These are phyloP conservation scores for Brienomyrus brachyistius DNA, from an alignment of 2,113 vertebrate species.

Conservation along the genomic window DNA sequence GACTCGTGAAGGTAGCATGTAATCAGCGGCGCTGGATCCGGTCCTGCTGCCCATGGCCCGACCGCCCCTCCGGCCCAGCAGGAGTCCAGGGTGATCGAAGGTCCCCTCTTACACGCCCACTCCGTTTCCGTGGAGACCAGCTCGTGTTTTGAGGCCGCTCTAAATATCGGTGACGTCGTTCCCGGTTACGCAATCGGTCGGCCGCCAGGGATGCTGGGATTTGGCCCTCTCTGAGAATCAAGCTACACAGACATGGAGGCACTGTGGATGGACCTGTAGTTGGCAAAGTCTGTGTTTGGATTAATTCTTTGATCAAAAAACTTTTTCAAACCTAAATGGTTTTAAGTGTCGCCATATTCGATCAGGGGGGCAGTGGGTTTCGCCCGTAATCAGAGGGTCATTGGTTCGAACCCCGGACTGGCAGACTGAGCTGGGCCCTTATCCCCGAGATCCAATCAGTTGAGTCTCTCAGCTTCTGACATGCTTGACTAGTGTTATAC, in stretches of 20 bases:
- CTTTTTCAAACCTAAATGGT: not conserved
- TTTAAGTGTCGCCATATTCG: not conserved
- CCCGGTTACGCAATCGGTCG: not conserved
- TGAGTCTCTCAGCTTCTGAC: not conserved
- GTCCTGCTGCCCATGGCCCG: not conserved
- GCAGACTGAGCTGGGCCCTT: not conserved
- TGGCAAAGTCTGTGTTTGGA: not conserved
- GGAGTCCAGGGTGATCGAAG: not conserved
- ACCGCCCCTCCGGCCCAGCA: not conserved
- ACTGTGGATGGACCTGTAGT: not conserved
- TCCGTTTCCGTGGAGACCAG: slow-evolving; percentile 18
- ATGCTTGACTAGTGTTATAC: not conserved
- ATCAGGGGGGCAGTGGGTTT: not conserved
- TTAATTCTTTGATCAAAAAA: not conserved
- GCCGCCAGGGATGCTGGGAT: not conserved
- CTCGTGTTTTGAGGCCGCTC: not conserved
- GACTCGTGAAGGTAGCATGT: not conserved
- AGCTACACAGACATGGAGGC: not conserved
- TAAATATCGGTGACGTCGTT: not conserved
- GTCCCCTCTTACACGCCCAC: not conserved
- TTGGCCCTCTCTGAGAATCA: not conserved
- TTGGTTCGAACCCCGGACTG: not conserved
- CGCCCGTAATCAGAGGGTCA: not conserved
- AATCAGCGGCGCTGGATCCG: not conserved
- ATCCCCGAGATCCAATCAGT: not conserved